Conservation (phyloP, 2,797 vertebrate species). For the Diceros bicornis region DNA sequence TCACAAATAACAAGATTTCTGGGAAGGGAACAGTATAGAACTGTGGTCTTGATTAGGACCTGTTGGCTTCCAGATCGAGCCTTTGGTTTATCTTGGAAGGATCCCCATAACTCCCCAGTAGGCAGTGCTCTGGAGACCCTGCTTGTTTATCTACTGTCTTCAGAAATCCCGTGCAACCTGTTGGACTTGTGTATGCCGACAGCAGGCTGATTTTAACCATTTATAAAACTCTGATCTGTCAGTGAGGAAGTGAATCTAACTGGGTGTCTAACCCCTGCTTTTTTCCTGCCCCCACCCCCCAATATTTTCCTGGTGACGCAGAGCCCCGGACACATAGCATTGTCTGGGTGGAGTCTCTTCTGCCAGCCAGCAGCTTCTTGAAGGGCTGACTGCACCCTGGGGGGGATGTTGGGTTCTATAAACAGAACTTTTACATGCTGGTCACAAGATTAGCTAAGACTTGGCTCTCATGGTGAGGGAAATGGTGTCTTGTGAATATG, state of each 20-base stretch:
- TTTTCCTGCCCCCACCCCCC: not conserved
- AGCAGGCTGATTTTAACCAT: not conserved
- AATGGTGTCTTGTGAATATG: not conserved
- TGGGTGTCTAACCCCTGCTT: not conserved
- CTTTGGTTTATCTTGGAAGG: conserved; percentile 55
- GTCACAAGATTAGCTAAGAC: not conserved
- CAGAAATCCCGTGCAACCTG: conserved; percentile 69
- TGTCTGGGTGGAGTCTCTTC: not conserved
- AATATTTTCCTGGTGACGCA: not conserved
- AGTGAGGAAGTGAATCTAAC: not conserved
- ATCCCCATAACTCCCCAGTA: not conserved
- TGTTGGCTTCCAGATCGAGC: not conserved
- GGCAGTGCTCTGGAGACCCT: not conserved
- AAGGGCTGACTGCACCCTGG: not conserved
- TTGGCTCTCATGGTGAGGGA: not conserved
- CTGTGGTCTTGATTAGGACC: not conserved
- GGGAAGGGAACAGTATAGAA: not conserved
- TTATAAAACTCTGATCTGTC: not conserved
- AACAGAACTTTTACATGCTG: not conserved
- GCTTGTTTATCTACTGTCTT: conserved; percentile 55
- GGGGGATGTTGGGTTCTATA: not conserved
- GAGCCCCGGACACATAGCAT: not conserved
- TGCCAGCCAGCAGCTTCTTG: not conserved
- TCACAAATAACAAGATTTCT: not conserved
- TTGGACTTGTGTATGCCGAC: not conserved